Base-by-base conservation (phyloP, 1,140 invertebrate species). In the Trachymyrmex cornetzi region DNA sequence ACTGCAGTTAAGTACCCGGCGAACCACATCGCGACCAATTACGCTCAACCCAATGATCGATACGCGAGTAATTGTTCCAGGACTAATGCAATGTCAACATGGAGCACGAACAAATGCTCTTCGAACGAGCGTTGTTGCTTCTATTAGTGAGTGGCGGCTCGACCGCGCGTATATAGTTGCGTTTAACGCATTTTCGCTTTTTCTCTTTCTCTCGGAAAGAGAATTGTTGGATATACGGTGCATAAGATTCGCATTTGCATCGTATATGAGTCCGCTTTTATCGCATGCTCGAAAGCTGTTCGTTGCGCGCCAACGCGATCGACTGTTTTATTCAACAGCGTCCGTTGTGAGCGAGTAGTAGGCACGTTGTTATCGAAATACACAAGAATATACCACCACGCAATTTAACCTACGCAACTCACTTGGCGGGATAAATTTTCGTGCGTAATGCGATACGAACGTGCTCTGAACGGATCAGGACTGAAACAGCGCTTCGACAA, bases 41-140 rank as follows among this genome's bases (percentile, higher is more conserved):
- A 92, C 84, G 87, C 69, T 80, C 80, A 75, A 87, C 55, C 80
- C 75, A 86, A 90, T 92, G 92, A 93, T 93, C 91, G 92, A 92
- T 93, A 89, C 74, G 80, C 59, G 81, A 90, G 88, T 93, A 93
- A 93, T 93, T 93, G 91, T 90, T 89, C 77, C 87, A 38, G 66
- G 67, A 85, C 74, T 92, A 92, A 93, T 91, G 91, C 89, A 92
- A 87, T 88, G 88, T 90, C 89, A 92, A 92, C 90, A 89, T 48
- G 75, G 63, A 67, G 63, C 75, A 88, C 67, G 80, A 88, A 72
- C 89, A 84, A 84, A 84, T 84, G 69, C 80, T 53, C 66, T 57
- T 57, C 66, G 79, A 71, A 27, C 22, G 48, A 12, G 0, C 77
- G 80, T 74, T 55, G 27, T 61, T n/a, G 80, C 55, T 82, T 61